Conservation (phyloP, 2,797 vertebrate genomes). For the Schizopygopsis malacanthus region DNA sequence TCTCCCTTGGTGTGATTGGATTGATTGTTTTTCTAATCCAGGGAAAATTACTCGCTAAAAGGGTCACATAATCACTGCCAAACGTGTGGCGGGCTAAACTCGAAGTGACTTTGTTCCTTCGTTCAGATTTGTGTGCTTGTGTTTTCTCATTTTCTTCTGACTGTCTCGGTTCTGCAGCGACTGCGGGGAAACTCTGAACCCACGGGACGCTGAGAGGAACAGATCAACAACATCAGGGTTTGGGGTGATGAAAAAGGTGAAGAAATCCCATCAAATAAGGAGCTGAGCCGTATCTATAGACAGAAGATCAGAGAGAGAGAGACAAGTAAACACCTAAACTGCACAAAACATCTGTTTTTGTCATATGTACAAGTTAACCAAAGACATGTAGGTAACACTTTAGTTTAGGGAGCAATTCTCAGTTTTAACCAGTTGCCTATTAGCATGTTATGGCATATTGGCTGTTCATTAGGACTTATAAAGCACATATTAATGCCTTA, state of each 20-base stretch:
- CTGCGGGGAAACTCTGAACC: slow-evolving; percentile 55
- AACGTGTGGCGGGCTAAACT: slow-evolving; percentile 64
- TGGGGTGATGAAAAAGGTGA: background rate
- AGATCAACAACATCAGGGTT: background rate
- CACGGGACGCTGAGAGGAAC: background rate
- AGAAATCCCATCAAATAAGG: background rate
- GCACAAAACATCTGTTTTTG: background rate
- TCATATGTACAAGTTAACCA: background rate
- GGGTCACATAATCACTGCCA: slow-evolving; percentile 70
- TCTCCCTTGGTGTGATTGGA: slow-evolving; percentile 75
- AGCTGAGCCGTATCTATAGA: background rate
- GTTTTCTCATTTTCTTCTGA: slow-evolving; percentile 28
- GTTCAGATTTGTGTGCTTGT: slow-evolving; percentile 50
- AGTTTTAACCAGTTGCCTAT: too few species aligned
- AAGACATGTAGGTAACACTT: too few species aligned
- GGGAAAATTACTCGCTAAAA: slow-evolving; percentile 78
- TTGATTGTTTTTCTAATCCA: slow-evolving; percentile 84
- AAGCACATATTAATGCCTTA: background rate
- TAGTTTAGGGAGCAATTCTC: too few species aligned
- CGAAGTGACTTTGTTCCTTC: slow-evolving; percentile 59
- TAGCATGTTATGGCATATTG: background rate
- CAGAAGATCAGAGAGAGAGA: background rate
- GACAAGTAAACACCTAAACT: background rate
- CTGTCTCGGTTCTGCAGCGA: background rate
- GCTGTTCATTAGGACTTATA: too few species aligned